These are phyloP conservation scores for Aurelia sp. DNA, from an alignment of 30 jellyfish, hydroid and myxozoan genomes.

Conservation along the genomic window DNA sequence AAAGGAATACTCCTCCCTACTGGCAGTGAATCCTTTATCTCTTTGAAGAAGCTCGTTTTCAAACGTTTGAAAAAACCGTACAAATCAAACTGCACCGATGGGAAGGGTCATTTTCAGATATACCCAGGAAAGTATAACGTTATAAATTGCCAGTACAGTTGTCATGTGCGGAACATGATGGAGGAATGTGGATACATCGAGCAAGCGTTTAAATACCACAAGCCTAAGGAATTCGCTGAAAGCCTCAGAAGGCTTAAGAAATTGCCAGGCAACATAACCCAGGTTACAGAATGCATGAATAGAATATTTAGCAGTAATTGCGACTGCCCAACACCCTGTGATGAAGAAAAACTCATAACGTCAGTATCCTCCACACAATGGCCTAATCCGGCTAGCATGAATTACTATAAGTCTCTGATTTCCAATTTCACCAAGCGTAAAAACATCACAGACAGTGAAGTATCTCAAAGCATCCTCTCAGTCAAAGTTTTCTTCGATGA, in stretches of 20 bases:
- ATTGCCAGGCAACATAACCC: background rate
- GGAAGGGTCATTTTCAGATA: slow-evolving; percentile 28
- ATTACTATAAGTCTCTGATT: slow-evolving; percentile 16
- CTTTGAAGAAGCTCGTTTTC: slow-evolving; percentile 12
- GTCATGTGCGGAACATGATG: slow-evolving; percentile 16
- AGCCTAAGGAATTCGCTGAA: slow-evolving; percentile 47
- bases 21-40: slow-evolving; percentile 27
- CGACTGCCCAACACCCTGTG: slow-evolving; percentile 39
- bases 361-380: slow-evolving; percentile 24
- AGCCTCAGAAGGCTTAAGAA: slow-evolving; percentile 1
- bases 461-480: slow-evolving; percentile 20
- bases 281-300: background rate
- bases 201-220: slow-evolving; percentile 30
- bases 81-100: slow-evolving; percentile 48
- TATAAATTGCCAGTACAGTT: slow-evolving; percentile 50
- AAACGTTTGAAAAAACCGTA: slow-evolving; percentile 32
- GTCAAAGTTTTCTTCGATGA: background rate
- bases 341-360: slow-evolving; percentile 20
- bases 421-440: slow-evolving; percentile 35
- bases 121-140: slow-evolving; percentile 46
- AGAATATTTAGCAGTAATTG: background rate
- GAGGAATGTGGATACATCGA: slow-evolving; percentile 37
- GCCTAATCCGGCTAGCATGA: slow-evolving; percentile 31
- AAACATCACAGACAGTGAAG: slow-evolving; percentile 20
- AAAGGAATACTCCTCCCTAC: slow-evolving; percentile 29